Evolutionary conservation across 2,113 vertebrate genomes (phyloP).

Genomic region (Podocnemis expansa): DNA sequence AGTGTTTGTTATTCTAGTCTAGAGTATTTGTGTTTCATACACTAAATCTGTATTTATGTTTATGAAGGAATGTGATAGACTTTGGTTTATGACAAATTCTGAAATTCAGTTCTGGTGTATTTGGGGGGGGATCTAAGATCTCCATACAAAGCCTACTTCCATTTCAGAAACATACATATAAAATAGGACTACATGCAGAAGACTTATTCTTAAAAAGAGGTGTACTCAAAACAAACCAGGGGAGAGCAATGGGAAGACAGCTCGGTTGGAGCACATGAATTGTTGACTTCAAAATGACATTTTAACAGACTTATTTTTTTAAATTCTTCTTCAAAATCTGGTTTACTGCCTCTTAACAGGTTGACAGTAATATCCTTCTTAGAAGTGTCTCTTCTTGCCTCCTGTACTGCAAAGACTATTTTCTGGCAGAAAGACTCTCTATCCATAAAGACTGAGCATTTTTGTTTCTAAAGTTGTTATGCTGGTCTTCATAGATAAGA

Average conservation of each 20-base stretch:
- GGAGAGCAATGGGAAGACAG: constrained; percentile 15
- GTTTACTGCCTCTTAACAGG: constrained; percentile 25
- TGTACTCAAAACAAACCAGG: constrained; percentile 6
- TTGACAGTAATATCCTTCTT: constrained; percentile 4
- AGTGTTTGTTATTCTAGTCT: not conserved
- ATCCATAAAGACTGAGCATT: constrained; percentile 16
- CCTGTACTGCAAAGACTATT: not conserved
- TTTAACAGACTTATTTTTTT: constrained; percentile 45
- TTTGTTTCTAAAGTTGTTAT: constrained; percentile 7
- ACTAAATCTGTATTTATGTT: not conserved
- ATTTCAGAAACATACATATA: constrained; percentile 38
- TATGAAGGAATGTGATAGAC: not conserved
- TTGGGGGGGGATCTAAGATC: constrained; percentile 39
- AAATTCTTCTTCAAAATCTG: not conserved
- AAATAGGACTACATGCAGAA: constrained; percentile 18
- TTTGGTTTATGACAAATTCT: constrained; percentile 36
- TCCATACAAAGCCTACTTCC: constrained; percentile 11
- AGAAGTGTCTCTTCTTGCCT: constrained; percentile 19
- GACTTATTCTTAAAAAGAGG: not conserved
- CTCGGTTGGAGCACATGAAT: not conserved
- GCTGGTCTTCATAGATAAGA: not conserved
- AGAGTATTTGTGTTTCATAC: constrained; percentile 8
- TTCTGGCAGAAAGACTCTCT: not conserved
- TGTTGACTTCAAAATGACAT: constrained; percentile 39
- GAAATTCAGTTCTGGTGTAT: constrained; percentile 46